A percentile compares a stretch with the other conserved stretches of the same genome.
Evolutionary conservation across 2,797 vertebrate species (phyloP).

Genomic region (Melanotaenia parkinsoni): DNA sequence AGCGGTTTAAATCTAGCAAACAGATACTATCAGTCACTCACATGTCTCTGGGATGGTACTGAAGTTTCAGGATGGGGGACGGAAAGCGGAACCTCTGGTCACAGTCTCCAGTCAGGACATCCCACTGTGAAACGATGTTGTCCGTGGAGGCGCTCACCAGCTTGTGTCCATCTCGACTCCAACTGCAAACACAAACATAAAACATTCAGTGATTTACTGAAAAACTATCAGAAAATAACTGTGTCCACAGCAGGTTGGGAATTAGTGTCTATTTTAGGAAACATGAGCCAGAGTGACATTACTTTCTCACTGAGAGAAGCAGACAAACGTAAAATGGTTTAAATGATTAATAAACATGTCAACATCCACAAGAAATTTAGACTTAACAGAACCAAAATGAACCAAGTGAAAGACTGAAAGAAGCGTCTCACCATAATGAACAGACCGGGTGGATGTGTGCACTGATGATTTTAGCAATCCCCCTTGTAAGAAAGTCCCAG

Average conservation of each 20-base stretch:
- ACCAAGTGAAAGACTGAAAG: neutral
- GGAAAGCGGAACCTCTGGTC: slow-evolving; percentile 98
- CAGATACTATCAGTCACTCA: slow-evolving; percentile 76
- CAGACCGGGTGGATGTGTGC: slow-evolving; percentile 98
- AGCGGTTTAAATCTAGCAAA: neutral
- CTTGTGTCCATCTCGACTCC: slow-evolving; percentile 98
- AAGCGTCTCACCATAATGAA: slow-evolving; percentile 89
- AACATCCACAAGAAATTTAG: too few species aligned
- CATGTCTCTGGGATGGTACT: slow-evolving; percentile 96
- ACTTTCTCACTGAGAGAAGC: too few species aligned
- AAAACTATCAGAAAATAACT: neutral
- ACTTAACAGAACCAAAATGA: too few species aligned
- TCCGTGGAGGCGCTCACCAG: slow-evolving; percentile 96
- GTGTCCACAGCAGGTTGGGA: neutral
- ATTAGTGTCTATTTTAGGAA: neutral
- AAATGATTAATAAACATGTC: too few species aligned
- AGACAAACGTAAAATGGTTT: too few species aligned
- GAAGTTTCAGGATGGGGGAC: slow-evolving; percentile 95
- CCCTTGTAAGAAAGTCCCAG: slow-evolving; percentile 97
- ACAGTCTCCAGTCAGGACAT: slow-evolving; percentile 95
- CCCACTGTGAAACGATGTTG: slow-evolving; percentile 98
- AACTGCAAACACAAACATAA: slow-evolving; percentile 72
- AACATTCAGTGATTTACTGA: neutral
- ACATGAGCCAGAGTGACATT: neutral
- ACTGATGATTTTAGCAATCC: slow-evolving; percentile 98